These are phyloP conservation scores for Tuberolachnus salignus DNA, from an alignment of 2,888 invertebrate genomes.

Conservation along the genomic window DNA sequence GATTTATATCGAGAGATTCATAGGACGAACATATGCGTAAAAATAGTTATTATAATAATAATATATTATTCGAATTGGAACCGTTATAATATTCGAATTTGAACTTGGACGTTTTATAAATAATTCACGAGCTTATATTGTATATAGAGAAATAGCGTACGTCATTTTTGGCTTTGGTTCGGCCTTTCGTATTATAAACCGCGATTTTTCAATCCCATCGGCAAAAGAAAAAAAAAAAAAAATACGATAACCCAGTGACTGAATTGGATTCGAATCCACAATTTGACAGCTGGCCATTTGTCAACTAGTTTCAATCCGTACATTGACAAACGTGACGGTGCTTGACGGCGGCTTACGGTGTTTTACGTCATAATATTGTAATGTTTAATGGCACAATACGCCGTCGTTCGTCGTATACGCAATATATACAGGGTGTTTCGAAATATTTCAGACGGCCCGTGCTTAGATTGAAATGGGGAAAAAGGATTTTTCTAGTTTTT, in stretches of 20 bases:
- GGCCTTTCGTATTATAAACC: neutral
- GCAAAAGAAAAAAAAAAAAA: neutral
- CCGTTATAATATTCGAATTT: neutral
- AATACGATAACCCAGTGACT: neutral
- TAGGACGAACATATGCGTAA: too few species aligned
- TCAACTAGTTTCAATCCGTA: conserved; percentile 21
- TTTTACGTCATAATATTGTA: conserved; percentile 20
- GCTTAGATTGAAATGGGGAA: too few species aligned
- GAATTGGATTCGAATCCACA: conserved; percentile 37
- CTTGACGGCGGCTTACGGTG: neutral
- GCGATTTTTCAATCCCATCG: conserved; percentile 29
- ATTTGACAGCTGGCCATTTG: conserved; percentile 41
- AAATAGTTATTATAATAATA: too few species aligned
- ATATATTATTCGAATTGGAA: too few species aligned
- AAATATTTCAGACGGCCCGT: too few species aligned
- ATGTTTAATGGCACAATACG: neutral
- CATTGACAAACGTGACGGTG: neutral
- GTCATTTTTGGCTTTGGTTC: neutral
- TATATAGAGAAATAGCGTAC: neutral
- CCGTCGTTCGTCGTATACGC: too few species aligned
- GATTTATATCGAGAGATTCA: too few species aligned
- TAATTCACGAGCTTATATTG: neutral
- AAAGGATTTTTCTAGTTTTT: too few species aligned
- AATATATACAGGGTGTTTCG: neutral
- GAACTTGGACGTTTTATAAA: neutral